Base-by-base conservation (phyloP, 2,888 invertebrate species). In the Acanthosepion pharaonis region DNA sequence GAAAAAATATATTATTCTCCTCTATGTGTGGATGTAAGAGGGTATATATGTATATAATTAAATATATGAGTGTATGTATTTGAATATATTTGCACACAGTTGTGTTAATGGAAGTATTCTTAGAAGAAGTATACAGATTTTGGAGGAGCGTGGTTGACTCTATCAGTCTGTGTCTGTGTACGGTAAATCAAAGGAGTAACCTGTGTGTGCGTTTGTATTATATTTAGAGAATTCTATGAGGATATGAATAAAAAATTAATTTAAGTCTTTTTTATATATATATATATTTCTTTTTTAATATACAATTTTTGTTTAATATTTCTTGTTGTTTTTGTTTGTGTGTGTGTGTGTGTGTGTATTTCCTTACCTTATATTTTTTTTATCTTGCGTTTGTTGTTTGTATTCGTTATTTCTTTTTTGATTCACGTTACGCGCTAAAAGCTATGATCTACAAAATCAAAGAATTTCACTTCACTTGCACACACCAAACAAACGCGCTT, bases 1-100 rank as follows among this genome's bases (percentile, higher is more conserved):
- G 53, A 93, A 53, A n/a, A 78, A 78, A 78, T n/a, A 78, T 78
- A 78, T 93, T 23, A 49, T 93, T 93, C 25, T 51, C 53, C 93
- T 93, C 93, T 93, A 49, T 93, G 51, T 93, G 23, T 93, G 28
- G 28, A 49, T 92, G 20, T 78, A 11, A n/a, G 15, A 11, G n/a
- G 20, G 11, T 78, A 78, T 78, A n/a, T 78, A n/a, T 78, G 15
- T 78, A 78, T 78, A 78, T 78, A 78, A n/a, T n/a, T 78, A 78
- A n/a, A 78, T 78, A 78, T 78, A n/a, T 78, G 33, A 33, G 11
- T 78, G 28, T 78, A 6, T 78, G 15, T 78, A 78, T 78, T 0
- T 9, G 11, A 78, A 5, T n/a, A n/a, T n/a, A 78, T 15, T n/a
- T 78, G n/a, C n/a, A n/a, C n/a, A 78, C n/a, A n/a, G 15, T 78